Evolutionary conservation across 2,797 vertebrate species (phyloP).

Genomic region (Leontopithecus rosalia): DNA sequence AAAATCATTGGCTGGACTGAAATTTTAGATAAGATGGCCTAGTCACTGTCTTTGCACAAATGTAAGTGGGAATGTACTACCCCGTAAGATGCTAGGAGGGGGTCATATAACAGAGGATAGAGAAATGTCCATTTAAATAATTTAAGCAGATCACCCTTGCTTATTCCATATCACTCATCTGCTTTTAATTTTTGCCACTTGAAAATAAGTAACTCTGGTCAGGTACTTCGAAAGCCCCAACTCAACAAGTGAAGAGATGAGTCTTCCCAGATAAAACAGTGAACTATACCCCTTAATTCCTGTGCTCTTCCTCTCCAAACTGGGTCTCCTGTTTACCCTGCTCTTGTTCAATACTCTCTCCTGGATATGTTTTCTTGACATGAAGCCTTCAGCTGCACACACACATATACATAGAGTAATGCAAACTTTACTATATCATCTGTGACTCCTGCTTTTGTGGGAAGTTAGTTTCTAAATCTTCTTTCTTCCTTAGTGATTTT

Average conservation of each 20-base stretch:
- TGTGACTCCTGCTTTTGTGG: neutral
- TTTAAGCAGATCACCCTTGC: neutral
- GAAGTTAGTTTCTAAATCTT: conserved; percentile 27
- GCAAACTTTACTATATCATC: neutral
- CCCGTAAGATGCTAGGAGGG: neutral
- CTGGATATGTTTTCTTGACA: neutral
- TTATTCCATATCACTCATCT: neutral
- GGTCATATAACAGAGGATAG: neutral
- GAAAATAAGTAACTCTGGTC: neutral
- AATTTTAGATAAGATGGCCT: neutral
- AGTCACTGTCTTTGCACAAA: neutral
- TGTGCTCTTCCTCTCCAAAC: neutral
- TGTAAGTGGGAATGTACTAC: neutral
- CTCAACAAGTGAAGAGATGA: neutral
- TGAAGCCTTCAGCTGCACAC: neutral
- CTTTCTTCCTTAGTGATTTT: conserved; percentile 11
- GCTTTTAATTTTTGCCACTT: neutral
- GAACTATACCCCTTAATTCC: neutral
- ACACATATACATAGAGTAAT: neutral
- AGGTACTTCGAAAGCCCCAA: neutral
- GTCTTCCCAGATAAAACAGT: neutral
- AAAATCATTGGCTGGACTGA: neutral
- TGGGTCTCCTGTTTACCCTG: neutral
- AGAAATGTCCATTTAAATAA: neutral
- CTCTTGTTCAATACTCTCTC: neutral